Percentiles rank a stretch among this genome's conserved stretches.
These are phyloP conservation scores for Arion vulgaris DNA, from an alignment of 1,140 invertebrate species.

Conservation along the genomic window DNA sequence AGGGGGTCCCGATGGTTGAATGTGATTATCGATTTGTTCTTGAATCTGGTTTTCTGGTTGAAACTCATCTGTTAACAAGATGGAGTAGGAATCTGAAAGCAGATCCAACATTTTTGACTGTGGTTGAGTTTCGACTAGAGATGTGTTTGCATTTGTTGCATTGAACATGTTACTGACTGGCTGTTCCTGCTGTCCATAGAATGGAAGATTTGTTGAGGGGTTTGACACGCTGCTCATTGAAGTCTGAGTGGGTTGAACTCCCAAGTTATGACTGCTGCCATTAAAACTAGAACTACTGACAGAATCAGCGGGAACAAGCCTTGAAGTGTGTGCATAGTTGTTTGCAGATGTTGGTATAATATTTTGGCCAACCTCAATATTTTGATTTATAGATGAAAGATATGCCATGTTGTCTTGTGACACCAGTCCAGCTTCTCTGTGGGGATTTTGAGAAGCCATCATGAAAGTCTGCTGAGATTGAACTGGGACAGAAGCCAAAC, in stretches of 20 bases:
- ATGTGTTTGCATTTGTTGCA: background rate
- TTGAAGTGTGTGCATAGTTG: background rate
- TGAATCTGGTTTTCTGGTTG: background rate
- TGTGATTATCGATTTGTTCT: background rate
- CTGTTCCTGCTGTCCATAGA: background rate
- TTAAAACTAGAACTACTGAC: background rate
- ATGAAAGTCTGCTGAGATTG: background rate
- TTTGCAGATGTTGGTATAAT: background rate
- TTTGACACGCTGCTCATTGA: background rate
- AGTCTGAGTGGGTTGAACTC: background rate
- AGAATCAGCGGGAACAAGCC: background rate
- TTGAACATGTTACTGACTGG: background rate
- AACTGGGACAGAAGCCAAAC: background rate
- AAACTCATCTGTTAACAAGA: slow-evolving; percentile 18
- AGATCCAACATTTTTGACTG: slow-evolving; percentile 29
- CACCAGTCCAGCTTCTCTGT: background rate
- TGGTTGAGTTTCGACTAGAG: background rate
- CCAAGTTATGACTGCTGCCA: background rate
- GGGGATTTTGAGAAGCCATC: background rate
- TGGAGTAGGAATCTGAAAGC: slow-evolving; percentile 13
- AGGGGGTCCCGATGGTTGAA: background rate
- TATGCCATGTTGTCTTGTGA: background rate
- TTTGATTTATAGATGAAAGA: background rate
- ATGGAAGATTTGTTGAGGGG: background rate
- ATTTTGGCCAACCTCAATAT: background rate